Evolutionary conservation across 2,888 invertebrate genomes (phyloP), one percentile per base, ranked within the genome.

Genomic region (Campoplex nolae): DNA sequence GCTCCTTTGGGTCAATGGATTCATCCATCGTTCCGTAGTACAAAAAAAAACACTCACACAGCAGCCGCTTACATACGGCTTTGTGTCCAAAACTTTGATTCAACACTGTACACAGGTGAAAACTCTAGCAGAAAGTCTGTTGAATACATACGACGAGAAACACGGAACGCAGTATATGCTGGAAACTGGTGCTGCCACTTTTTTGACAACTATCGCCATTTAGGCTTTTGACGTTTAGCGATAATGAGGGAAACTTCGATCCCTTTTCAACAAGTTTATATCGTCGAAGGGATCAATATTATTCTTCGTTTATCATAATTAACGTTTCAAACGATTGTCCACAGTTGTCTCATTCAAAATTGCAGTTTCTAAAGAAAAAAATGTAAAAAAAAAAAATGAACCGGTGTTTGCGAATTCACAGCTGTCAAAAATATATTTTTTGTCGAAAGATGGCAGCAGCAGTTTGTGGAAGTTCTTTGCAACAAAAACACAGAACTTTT

Each of bases 1-100:
- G 88, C 88, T 94, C 93, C 84, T 90, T 90, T 23, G 93, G 91
- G 88, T 94, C 93, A 74, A 92, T 75, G 73, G 92, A 90, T 83
- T 94, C 94, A 88, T 92, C 93, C 87, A 87, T 87, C 70, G 68
- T 82, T 81, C 51, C 70, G 81, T 65, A 32, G 32, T 62, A 62
- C 32, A 62, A 62, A 62, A 62, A 58, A 56, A 73, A 75, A 28
- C 48, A 70, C 35, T 9, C 45, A 42, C 42, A 62, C 68, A 62
- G 62, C 62, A 62, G 62, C 62, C 45, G 54, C 32, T 65, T 74
- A 74, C 82, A 85, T 82, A 74, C 73, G 77, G 73, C 13, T 84
- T 56, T 71, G n/a, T 48, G 38, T 58, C 45, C 58, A 73, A 81
- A 45, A 45, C 54, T 81, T 67, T 13, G 28, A 62, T 62, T 62